These are phyloP conservation scores for Aplysia californica DNA, from an alignment of 1,140 invertebrate species.

Conservation along the genomic window DNA sequence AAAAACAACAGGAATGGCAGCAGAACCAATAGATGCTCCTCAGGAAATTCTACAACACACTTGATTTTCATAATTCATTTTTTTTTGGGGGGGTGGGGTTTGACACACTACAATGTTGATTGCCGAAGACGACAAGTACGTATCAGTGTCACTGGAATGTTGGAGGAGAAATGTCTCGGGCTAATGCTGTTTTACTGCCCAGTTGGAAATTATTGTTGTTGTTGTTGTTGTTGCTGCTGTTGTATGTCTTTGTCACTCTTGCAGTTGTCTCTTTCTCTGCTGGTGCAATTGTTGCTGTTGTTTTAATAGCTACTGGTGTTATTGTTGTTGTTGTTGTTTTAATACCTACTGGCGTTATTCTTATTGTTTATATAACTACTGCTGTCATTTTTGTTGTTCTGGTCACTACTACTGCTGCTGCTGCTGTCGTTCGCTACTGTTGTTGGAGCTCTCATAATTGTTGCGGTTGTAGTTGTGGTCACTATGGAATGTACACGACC, in stretches of 20 bases:
- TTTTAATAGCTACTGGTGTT: neutral
- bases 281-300: slow-evolving; percentile 2
- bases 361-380: neutral
- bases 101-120: no score
- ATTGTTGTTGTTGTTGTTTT: slow-evolving; percentile 5
- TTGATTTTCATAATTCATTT: no score
- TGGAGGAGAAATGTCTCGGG: no score
- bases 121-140: no score
- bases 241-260: no score
- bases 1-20: no score
- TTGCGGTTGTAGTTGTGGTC: neutral
- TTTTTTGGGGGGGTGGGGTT: no score
- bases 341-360: neutral
- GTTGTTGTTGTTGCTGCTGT: slow-evolving; percentile 8
- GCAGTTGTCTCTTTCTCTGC: no score
- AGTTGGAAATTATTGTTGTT: neutral
- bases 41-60: no score
- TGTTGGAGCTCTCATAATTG: neutral
- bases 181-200: neutral
- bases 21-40: no score
- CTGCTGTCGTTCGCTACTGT: slow-evolving; percentile 5
- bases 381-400: slow-evolving; percentile 14
- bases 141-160: no score
- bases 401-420: slow-evolving; percentile 2
- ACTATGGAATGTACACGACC: no score